Evolutionary conservation across 1,140 invertebrate species (phyloP).

Genomic region (Stegodyphus mimosarum): DNA sequence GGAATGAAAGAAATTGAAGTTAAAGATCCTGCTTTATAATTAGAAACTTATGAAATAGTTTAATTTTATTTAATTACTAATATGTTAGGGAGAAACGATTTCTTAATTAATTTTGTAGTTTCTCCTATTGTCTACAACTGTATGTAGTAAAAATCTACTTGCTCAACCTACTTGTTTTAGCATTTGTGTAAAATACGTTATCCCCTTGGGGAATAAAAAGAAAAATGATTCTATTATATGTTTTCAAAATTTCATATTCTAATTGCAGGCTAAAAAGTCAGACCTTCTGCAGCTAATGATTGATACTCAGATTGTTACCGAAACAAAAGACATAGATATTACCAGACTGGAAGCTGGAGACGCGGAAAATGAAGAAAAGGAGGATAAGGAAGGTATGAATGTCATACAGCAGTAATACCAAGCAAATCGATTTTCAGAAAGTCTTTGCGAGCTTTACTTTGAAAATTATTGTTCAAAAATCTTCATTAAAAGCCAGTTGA

Average conservation of each 20-base stretch:
- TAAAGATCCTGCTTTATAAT: not conserved
- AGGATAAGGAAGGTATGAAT: not conserved
- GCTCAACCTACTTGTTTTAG: not conserved
- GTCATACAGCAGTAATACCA: not conserved
- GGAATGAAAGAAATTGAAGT: no score
- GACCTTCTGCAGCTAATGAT: slow-evolving; percentile 40
- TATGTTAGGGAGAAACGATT: not conserved
- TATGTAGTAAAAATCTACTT: not conserved
- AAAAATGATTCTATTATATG: not conserved
- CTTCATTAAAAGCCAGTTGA: no score
- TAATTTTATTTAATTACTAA: not conserved
- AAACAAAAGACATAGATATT: slow-evolving; percentile 1
- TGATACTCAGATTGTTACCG: slow-evolving; percentile 4
- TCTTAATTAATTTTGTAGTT: not conserved
- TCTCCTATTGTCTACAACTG: not conserved
- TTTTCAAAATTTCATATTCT: not conserved
- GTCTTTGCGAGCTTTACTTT: no score
- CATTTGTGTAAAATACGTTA: not conserved
- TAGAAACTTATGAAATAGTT: not conserved
- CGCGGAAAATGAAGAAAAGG: not conserved
- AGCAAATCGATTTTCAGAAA: no score
- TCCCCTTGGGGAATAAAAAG: not conserved
- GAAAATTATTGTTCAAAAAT: no score
- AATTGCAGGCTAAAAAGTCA: not conserved
- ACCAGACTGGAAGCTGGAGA: slow-evolving; percentile 30